These are phyloP conservation scores for Sebastes nivosus DNA, from an alignment of 2,797 vertebrate genomes.

Conservation along the genomic window DNA sequence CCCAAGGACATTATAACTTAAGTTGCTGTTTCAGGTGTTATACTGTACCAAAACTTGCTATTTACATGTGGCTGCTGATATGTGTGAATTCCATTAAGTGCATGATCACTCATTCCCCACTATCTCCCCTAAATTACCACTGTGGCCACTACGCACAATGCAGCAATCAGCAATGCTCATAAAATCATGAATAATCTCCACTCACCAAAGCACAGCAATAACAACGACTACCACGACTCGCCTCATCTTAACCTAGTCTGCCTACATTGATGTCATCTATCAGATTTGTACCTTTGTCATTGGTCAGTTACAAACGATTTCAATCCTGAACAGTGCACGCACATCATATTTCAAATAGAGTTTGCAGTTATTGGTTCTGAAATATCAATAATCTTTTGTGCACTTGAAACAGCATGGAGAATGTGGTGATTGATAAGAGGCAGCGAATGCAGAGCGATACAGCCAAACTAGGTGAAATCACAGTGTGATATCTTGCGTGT, in stretches of 20 bases:
- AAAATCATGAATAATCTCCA: constrained; percentile 33
- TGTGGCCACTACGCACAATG: constrained; percentile 26
- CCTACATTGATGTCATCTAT: not conserved
- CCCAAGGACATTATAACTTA: not conserved
- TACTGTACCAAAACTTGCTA: not conserved
- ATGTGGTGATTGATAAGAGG: constrained; percentile 24
- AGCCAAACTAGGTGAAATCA: constrained; percentile 62
- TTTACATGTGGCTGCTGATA: constrained; percentile 3
- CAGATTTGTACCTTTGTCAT: not conserved
- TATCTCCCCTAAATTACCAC: constrained; percentile 7
- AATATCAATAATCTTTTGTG: constrained; percentile 11
- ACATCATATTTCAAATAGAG: not conserved
- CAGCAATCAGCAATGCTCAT: constrained; percentile 8
- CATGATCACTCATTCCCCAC: constrained; percentile 19
- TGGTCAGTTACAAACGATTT: not conserved
- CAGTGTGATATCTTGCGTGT: constrained; percentile 52
- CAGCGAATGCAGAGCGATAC: constrained; percentile 1
- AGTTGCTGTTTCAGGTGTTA: not conserved
- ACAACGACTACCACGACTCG: constrained; percentile 8
- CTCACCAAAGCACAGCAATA: constrained; percentile 20
- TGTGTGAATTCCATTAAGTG: constrained; percentile 17
- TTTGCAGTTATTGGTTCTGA: constrained; percentile 9
- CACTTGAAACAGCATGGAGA: not conserved
- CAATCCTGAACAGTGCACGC: not conserved
- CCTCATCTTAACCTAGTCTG: not conserved